Conservation (phyloP, 2,888 invertebrate genomes). For the Iselma pallidipennis region DNA sequence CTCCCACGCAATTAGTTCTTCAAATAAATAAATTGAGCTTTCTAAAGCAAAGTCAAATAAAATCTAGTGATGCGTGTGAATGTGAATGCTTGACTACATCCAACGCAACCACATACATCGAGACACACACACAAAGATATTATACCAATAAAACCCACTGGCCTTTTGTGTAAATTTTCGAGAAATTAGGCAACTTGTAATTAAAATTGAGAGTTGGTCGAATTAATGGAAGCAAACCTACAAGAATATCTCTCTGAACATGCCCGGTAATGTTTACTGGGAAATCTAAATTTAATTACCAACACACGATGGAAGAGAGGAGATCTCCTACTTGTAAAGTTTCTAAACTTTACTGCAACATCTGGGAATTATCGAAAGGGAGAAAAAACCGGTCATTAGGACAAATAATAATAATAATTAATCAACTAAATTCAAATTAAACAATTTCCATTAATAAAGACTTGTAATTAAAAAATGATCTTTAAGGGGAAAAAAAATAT, state of each 20-base stretch:
- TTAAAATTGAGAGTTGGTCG: background rate
- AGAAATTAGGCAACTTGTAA: background rate
- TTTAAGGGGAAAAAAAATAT: background rate
- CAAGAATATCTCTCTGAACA: background rate
- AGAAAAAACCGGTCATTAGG: background rate
- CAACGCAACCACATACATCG: background rate
- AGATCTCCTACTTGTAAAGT: background rate
- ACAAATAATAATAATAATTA: too few relatives aligned
- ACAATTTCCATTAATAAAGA: background rate
- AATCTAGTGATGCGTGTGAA: background rate
- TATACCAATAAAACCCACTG: background rate
- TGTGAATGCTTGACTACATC: background rate
- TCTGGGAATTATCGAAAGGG: background rate
- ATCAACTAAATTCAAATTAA: background rate
- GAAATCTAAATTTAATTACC: background rate
- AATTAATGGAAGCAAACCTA: background rate
- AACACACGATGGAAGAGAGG: too few relatives aligned
- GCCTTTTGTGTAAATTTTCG: background rate
- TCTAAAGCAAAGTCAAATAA: background rate
- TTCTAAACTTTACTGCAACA: background rate
- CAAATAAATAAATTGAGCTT: constrained; percentile 1
- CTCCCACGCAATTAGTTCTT: background rate
- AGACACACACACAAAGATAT: background rate
- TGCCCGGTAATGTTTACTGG: background rate
- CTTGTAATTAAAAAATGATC: background rate